Base-by-base conservation (phyloP, 2,797 vertebrate species). In the Anomalospiza imberbis region DNA sequence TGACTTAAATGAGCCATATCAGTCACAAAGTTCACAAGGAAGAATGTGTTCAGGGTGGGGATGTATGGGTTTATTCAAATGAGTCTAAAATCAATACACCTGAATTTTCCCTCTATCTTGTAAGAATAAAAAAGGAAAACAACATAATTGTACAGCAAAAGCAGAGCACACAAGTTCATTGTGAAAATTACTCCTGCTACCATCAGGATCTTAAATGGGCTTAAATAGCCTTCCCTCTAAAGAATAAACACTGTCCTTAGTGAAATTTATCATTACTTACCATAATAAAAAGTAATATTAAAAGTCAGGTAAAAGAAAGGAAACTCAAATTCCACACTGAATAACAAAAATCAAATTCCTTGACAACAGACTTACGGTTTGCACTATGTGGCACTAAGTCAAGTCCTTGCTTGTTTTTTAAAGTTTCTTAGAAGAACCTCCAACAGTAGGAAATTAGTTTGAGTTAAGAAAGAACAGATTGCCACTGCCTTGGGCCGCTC, bases 281-380 rank as follows among this genome's bases (percentile, higher is more conserved):
- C 53, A 53, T 79, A 67, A 57, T 48, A 82, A 93, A 94, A 85
- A 54, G 4, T 79, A 88, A 62, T 36, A 40, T 12, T 40, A 40
- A 40, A 40, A 40, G 38, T 40, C 44, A 84, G 32, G 17, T 55
- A 62, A 88, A 92, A 91, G 32, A 40, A 77, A 87, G 70, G 18
- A 32, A 57, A 66, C 17, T 29, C 42, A 72, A 11, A 55, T 36
- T 76, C 36, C 19, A 63, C 17, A 42, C 2, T 61, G 42, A 90
- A 44, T 63, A 68, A 45, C 6, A 91, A 86, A 91, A 91, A 42
- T 47, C 12, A 55, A 55, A 62, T 42, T 79, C 11, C 20, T 81
- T 88, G 22, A 79, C 28, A 61, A 10, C 4, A 7, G 22, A 60
- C 12, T 53, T 63, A 31, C 76, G 8, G 5, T 58, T 94, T 84